Base-by-base conservation (phyloP, 2,888 invertebrate genomes). In the Biston stratarius region DNA sequence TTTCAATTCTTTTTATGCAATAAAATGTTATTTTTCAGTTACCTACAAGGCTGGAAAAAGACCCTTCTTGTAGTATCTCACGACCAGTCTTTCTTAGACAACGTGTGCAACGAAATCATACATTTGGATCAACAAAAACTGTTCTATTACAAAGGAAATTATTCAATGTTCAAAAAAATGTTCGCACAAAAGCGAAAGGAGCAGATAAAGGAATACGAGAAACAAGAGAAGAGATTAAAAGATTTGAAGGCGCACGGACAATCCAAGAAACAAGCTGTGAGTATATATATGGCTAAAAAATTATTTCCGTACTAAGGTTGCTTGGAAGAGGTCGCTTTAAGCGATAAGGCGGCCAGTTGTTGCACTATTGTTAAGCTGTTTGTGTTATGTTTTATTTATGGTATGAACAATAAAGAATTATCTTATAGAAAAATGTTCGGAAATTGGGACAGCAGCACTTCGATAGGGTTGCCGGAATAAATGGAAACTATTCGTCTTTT, bases 21-120 rank as follows among this genome's bases (percentile, higher is more conserved):
- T 5, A 48, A 24, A 11, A 8, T 48, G 10, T 8, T 64, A 40
- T 67, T 92, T n/a, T 90, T 66, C 89, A 97, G 97, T 87, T 99
- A 99, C 87, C 94, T 99, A 33, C 99, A 99, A 95, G 96, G 96
- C 3, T 99, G 99, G 99, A 99, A 99, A 91, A 99, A 99, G 86
- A 99, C 99, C 0, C 93, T 99, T 5, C 92, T 99, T 40, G 97
- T 99, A 67, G 99, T 99, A 11, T 99, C 99, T 81, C 99, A 99
- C 96, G 99, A 99, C 95, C 99, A 99, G 94, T 99, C 99, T 75
- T 99, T 99, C 94, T 96, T 99, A 80, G 99, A 99, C 88, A 99
- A 99, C 84, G 99, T 99, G 5, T 99, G 99, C 89, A 99, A 99
- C 65, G 99, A 99, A 94, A 97, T 99, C 74, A 97, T 99, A 71